Conservation (phyloP, 2,113 vertebrate species). For the Spea bombifrons region DNA sequence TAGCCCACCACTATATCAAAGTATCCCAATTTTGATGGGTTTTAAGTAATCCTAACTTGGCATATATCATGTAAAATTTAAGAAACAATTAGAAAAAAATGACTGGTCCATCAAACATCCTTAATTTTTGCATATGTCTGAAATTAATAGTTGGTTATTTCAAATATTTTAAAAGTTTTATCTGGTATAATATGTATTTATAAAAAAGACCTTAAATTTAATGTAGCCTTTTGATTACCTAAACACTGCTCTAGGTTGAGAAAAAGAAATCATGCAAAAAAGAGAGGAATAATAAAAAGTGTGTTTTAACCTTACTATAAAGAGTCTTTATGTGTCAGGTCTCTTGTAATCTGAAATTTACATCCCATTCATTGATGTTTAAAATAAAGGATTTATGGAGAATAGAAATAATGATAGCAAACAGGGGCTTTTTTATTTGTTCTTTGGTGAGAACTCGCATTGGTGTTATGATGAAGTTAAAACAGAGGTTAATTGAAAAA, state of each 20-base stretch:
- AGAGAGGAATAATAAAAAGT: neutral
- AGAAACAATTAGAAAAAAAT: no score
- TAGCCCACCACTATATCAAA: no score
- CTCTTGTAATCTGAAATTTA: slow-evolving; percentile 69
- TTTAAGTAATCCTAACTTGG: no score
- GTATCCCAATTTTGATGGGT: no score
- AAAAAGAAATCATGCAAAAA: neutral
- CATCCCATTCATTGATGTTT: slow-evolving; percentile 55
- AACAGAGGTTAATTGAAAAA: slow-evolving; percentile 97
- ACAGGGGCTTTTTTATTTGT: slow-evolving; percentile 69
- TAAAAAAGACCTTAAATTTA: neutral
- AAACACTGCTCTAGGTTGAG: neutral
- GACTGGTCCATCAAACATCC: no score
- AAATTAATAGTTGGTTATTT: no score
- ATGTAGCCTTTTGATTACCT: neutral
- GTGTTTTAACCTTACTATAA: slow-evolving; percentile 63
- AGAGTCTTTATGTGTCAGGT: slow-evolving; percentile 64
- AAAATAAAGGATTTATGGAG: slow-evolving; percentile 59
- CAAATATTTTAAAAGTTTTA: no score
- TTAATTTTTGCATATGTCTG: no score
- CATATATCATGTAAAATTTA: no score
- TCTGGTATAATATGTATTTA: no score
- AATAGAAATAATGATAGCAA: slow-evolving; percentile 65
- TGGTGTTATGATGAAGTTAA: slow-evolving; percentile 80
- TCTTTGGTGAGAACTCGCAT: slow-evolving; percentile 76